A percentile compares a stretch with the other conserved stretches of the same genome.
Evolutionary conservation across 1,140 invertebrate genomes (phyloP).

Genomic region (Drosophila equinoxialis): DNA sequence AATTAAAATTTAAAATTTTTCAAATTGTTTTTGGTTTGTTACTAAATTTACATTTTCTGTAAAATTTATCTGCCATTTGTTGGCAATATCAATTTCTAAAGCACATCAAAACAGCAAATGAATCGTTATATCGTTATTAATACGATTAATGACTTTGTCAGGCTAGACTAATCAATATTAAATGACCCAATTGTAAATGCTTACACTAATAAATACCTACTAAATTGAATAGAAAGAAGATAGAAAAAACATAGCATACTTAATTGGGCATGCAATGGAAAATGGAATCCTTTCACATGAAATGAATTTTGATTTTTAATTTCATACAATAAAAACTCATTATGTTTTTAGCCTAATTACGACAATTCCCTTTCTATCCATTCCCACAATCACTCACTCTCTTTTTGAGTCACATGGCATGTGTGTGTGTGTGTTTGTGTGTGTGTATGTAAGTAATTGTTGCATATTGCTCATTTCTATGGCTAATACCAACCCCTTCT

Average conservation of each 20-base stretch:
- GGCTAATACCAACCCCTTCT: background rate
- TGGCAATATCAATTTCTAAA: no score
- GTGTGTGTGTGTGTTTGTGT: background rate
- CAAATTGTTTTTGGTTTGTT: background rate
- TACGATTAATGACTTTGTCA: background rate
- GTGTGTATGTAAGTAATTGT: slow-evolving; percentile 39
- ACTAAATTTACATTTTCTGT: no score
- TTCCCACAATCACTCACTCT: background rate
- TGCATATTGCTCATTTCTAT: slow-evolving; percentile 51
- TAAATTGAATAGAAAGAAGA: no score
- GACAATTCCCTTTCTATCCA: slow-evolving; percentile 31
- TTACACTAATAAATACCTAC: no score
- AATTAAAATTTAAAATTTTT: background rate
- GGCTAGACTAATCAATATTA: slow-evolving; percentile 1
- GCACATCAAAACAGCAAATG: no score
- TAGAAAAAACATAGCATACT: background rate
- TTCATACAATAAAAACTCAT: slow-evolving; percentile 18
- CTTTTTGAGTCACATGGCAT: slow-evolving; percentile 29
- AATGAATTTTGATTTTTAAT: slow-evolving; percentile 14
- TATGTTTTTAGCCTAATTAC: slow-evolving; percentile 35
- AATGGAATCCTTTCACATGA: background rate
- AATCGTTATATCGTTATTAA: no score
- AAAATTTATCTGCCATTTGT: no score
- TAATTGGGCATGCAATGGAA: slow-evolving; percentile 6
- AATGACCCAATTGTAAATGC: background rate